Evolutionary conservation across 2,113 vertebrate genomes (phyloP), one percentile per base, ranked within the genome.

Genomic region (Accipiter cooperii): DNA sequence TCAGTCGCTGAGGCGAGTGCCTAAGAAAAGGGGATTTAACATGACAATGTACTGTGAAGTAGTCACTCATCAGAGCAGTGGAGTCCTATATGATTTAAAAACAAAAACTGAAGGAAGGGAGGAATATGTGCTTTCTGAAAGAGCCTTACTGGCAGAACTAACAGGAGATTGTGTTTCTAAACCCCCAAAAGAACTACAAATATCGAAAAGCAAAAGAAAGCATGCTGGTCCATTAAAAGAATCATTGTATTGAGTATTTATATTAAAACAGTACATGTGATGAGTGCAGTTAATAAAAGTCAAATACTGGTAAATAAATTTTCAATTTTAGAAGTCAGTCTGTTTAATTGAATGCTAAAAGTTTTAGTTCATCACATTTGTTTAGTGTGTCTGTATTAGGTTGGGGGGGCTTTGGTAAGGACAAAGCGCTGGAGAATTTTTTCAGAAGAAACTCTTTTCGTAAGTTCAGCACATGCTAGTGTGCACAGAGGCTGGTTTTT

Each of bases 131-230:
- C 34, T 68, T 94, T 90, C 55, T 71, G 20, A 75, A 81, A 84
- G 47, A 70, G 6, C 33, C 26, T 75, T 89, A 34, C 12, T 87
- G 51, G 9, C 13, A 66, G 44, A 90, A 80, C 36, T 80, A 57
- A 34, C 49, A 49, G 51, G 19, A 54, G 19, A 14, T 33, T 33
- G 6, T 51, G 28, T 61, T 91, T 84, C 38, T 81, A 38, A 65
- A 66, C 12, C 14, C 10, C 20, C 0, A 22, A 73, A 83, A 92
- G 3, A 38, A 66, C 57, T 68, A 33, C 5, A 47, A 25, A 51
- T 83, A 6, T 42, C 63, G 71, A 73, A 95, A 94, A 97, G 76
- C 93, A 95, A 93, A 91, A 85, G 74, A 52, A 85, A 89, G 71
- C 68, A 77, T 66, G 5, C 71, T 88, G 57, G 66, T 57, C 34